phyloP scores from a whole-genome alignment of 2,797 vertebrate species.

The Pipistrellus pipistrellus region DNA sequence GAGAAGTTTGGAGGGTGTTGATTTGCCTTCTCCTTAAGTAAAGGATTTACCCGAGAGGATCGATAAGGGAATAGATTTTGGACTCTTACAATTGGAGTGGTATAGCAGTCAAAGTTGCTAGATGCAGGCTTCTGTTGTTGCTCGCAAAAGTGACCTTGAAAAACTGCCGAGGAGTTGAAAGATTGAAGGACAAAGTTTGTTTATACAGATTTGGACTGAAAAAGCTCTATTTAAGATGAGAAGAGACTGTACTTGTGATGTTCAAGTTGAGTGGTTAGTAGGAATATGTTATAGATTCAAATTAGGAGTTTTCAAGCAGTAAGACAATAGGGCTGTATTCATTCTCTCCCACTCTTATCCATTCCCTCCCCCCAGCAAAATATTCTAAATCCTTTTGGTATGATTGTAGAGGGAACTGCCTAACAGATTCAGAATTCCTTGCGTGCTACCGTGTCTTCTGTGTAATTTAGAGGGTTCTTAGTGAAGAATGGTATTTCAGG shows the following conservation, averaged over 20 bases:
- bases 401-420: slow-evolving; percentile 61
- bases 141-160: slow-evolving; percentile 95
- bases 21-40: slow-evolving; percentile 27
- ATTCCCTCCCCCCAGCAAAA: not conserved
- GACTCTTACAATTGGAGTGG: slow-evolving; percentile 70
- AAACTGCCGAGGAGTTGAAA: slow-evolving; percentile 90
- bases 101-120: slow-evolving; percentile 89
- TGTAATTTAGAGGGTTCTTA: not conserved
- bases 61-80: slow-evolving; percentile 60
- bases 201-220: slow-evolving; percentile 78
- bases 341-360: slow-evolving; percentile 62
- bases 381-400: slow-evolving; percentile 65
- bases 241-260: slow-evolving; percentile 48
- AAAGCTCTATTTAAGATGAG: slow-evolving; percentile 69
- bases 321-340: slow-evolving; percentile 54
- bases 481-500: slow-evolving; percentile 50
- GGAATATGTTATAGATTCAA: slow-evolving; percentile 59
- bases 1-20: slow-evolving; percentile 73
- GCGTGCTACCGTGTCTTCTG: not conserved
- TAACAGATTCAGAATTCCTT: slow-evolving; percentile 67
- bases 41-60: slow-evolving; percentile 75
- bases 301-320: slow-evolving; percentile 75
- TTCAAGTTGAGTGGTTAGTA: slow-evolving; percentile 56
- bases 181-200: slow-evolving; percentile 95
- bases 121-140: slow-evolving; percentile 83